phyloP scores from a whole-genome alignment of 2,797 vertebrate genomes.

The Coregonus suidteri region DNA sequence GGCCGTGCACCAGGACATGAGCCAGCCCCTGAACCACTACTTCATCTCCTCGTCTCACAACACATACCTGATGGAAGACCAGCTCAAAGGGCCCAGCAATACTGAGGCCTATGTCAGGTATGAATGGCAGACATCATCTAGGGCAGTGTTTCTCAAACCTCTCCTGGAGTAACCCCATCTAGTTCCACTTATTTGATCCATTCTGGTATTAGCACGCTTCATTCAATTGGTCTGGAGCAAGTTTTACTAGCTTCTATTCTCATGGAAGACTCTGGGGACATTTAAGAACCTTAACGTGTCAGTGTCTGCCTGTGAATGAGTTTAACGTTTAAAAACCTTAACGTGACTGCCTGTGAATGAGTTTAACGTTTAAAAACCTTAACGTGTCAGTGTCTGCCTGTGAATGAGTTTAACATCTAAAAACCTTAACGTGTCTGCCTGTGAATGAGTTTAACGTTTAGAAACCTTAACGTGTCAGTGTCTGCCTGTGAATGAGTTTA shows the following conservation, averaged over 20 bases:
- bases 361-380: no score
- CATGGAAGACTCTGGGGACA: neutral
- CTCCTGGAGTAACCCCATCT: neutral
- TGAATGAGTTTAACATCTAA: no score
- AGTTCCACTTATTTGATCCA: neutral
- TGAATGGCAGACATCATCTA: neutral
- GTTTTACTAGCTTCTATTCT: neutral
- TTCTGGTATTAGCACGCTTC: neutral
- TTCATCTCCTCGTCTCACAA: slow-evolving; percentile 98
- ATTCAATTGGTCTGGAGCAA: neutral
- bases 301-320: neutral
- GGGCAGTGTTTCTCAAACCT: neutral
- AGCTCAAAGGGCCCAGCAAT: slow-evolving; percentile 93
- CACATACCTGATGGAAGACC: slow-evolving; percentile 95
- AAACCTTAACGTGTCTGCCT: no score
- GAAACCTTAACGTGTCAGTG: no score
- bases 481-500: no score
- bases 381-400: no score
- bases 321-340: neutral
- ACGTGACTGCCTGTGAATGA: neutral
- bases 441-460: no score
- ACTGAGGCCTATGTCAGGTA: slow-evolving; percentile 90
- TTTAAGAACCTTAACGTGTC: neutral
- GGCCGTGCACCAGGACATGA: slow-evolving; percentile 93
- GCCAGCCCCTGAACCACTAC: slow-evolving; percentile 90